Conservation (phyloP, 2,113 vertebrate genomes). For the Sylvicapra grimmia region DNA sequence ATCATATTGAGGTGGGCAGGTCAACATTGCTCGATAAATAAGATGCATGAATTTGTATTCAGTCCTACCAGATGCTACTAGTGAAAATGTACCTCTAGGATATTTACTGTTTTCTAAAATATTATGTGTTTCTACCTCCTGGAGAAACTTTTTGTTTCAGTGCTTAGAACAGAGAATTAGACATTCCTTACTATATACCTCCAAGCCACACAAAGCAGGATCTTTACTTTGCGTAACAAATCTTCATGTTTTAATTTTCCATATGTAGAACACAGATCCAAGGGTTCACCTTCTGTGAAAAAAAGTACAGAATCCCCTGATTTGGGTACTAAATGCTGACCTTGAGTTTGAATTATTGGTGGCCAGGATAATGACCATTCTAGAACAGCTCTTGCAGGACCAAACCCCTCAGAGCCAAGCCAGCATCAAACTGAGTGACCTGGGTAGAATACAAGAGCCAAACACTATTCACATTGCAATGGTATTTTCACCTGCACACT, state of each 20-base stretch:
- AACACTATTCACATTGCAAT: not conserved
- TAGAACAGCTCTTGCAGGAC: not conserved
- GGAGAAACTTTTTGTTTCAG: not conserved
- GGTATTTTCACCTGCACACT: not conserved
- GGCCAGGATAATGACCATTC: not conserved
- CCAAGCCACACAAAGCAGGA: not conserved
- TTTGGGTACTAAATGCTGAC: not conserved
- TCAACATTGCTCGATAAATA: not conserved
- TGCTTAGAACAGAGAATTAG: not conserved
- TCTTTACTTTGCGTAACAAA: not conserved
- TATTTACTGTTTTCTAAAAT: not conserved
- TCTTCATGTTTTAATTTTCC: not conserved
- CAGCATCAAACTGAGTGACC: not conserved
- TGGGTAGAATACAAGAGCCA: not conserved
- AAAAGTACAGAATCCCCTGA: not conserved
- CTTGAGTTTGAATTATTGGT: not conserved
- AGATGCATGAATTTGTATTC: not conserved
- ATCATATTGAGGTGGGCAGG: not conserved
- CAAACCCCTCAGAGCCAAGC: not conserved
- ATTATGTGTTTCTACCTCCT: not conserved
- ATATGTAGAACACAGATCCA: not conserved
- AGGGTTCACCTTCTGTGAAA: not conserved
- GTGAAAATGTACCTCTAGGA: not conserved
- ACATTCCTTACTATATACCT: not conserved
- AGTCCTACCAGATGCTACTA: not conserved